Percentiles rank a stretch among this genome's conserved stretches.
Evolutionary conservation across 2,888 invertebrate species (phyloP).

Genomic region (Drepana falcataria): DNA sequence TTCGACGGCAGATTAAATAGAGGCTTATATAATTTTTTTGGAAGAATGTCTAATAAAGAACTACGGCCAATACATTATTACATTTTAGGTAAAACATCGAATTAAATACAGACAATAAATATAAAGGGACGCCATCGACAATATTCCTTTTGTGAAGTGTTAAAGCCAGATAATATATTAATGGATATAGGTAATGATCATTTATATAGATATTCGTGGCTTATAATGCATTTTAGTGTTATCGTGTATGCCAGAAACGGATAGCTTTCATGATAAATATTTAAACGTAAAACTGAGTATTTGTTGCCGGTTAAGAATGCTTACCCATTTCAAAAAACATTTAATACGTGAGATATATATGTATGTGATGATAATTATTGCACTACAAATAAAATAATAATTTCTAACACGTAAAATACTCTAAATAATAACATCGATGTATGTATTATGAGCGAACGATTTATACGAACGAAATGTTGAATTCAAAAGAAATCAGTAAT

Average conservation of each 20-base stretch:
- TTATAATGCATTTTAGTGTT: not conserved
- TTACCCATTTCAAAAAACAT: too few species aligned
- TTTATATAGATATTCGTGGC: not conserved
- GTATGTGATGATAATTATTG: conserved; percentile 28
- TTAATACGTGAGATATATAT: not conserved
- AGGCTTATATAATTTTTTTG: too few species aligned
- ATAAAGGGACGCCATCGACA: not conserved
- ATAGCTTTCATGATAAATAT: not conserved
- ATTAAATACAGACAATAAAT: not conserved
- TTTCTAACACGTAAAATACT: conserved; percentile 23
- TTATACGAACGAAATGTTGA: conserved; percentile 16
- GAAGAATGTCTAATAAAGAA: too few species aligned
- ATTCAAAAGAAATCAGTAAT: conserved; percentile 7
- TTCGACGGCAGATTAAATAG: too few species aligned
- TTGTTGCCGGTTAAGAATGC: not conserved
- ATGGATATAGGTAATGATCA: not conserved
- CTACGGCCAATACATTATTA: too few species aligned
- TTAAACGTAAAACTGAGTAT: not conserved
- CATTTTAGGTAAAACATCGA: too few species aligned
- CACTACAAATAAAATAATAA: conserved; percentile 27
- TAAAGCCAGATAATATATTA: not conserved
- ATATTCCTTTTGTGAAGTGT: not conserved
- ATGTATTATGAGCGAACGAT: conserved; percentile 56
- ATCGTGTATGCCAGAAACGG: not conserved
- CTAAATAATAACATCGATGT: conserved; percentile 57